phyloP scores from a whole-genome alignment of 2,888 invertebrate genomes.

The Ganaspis brasiliensis region DNA sequence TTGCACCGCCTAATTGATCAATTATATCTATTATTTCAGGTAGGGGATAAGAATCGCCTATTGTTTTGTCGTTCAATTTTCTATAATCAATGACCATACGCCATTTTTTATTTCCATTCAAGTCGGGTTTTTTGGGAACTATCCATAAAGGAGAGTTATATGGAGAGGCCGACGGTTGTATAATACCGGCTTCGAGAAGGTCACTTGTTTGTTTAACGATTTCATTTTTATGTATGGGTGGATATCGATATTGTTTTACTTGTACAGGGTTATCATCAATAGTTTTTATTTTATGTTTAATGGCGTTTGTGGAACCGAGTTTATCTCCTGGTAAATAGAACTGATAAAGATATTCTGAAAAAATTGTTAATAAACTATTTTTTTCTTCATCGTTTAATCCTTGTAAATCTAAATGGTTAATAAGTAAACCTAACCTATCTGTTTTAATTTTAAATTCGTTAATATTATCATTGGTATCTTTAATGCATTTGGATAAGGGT shows the following conservation, averaged over 20 bases:
- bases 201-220: not conserved
- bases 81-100: no score
- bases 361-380: not conserved
- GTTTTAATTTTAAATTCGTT: not conserved
- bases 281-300: not conserved
- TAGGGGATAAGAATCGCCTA: no score
- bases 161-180: not conserved
- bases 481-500: not conserved
- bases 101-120: no score
- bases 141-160: no score
- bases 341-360: conserved; percentile 36
- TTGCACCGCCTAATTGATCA: no score
- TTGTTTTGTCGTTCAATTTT: no score
- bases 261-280: not conserved
- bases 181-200: not conserved
- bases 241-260: conserved; percentile 17
- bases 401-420: conserved; percentile 17
- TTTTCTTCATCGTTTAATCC: conserved; percentile 46
- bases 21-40: no score
- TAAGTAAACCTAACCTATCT: not conserved
- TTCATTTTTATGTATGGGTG: not conserved
- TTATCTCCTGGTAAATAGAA: conserved; percentile 51
- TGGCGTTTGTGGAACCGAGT: conserved; percentile 28
- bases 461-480: not conserved
- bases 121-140: no score